A percentile compares a stretch with the other conserved stretches of the same genome.
phyloP scores from a whole-genome alignment of 2,113 vertebrate genomes.

The Lethenteron reissneri region DNA sequence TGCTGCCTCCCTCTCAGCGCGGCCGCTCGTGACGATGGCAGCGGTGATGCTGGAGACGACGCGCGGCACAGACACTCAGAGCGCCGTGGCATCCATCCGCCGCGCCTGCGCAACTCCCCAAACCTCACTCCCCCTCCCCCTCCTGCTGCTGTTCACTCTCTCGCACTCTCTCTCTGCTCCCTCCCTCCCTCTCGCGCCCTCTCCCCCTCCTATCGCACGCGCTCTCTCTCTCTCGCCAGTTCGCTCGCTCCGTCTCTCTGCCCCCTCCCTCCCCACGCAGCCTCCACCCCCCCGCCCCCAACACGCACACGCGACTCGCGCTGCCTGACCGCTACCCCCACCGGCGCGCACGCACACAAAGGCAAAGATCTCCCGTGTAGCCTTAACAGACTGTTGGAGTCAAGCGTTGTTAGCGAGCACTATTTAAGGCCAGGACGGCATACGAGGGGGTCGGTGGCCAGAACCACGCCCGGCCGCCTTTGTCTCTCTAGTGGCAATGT shows the following conservation, averaged over 20 bases:
- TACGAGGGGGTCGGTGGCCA: too few relatives aligned
- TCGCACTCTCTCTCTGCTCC: conserved; percentile 8
- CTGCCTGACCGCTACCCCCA: conserved; percentile 11
- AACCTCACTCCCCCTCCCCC: conserved; percentile 12
- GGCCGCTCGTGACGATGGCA: too few relatives aligned
- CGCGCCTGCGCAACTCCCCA: not conserved
- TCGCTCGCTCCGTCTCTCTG: conserved; percentile 12
- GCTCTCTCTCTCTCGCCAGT: conserved; percentile 12
- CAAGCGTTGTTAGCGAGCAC: too few relatives aligned
- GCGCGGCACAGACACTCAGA: conserved; percentile 14
- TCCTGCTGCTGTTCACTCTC: conserved; percentile 11
- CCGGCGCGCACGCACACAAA: not conserved
- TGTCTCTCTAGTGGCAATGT: too few relatives aligned
- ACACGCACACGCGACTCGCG: conserved; percentile 11
- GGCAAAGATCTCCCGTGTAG: too few relatives aligned
- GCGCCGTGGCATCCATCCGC: conserved; percentile 12
- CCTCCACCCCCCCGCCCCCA: conserved; percentile 9
- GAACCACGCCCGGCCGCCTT: too few relatives aligned
- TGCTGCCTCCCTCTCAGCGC: too few relatives aligned
- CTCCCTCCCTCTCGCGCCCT: conserved; percentile 13
- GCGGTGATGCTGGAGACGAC: not conserved
- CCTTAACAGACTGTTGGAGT: too few relatives aligned
- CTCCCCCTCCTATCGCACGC: conserved; percentile 12
- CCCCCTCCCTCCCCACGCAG: conserved; percentile 11
- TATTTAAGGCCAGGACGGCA: too few relatives aligned